Evolutionary conservation across 2,113 vertebrate genomes (phyloP), one percentile per base, ranked within the genome.

Genomic region (Jaculus jaculus): DNA sequence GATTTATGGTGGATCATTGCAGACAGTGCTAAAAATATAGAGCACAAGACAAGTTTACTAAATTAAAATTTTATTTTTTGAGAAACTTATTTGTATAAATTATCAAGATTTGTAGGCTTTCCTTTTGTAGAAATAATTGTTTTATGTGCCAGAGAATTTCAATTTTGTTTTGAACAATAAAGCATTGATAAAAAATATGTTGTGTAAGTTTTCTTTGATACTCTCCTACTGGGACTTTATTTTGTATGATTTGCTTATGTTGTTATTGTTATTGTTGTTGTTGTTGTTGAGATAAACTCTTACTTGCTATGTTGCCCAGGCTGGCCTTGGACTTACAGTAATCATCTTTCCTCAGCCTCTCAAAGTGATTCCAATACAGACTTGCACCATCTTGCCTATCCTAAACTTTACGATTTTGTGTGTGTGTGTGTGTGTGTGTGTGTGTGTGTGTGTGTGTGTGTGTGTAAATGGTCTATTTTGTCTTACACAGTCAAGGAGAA

Each of bases 41-140:
- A 98, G 98, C 98, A 98, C 98, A 98, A 98, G 97, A 97, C 98
- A 98, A 97, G 98, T 99, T 99, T 99, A 99, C 99, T 99, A 99
- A 99, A 99, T 99, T 99, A 99, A 99, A 99, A 98, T 98, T 99
- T 98, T 99, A 99, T 99, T 99, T 99, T 99, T 99, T 98, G 98
- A 98, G 98, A 98, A 98, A 97, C 97, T 98, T 98, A 98, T 99
- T 99, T 99, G 99, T 99, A 99, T 99, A 99, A 99, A 99, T 99
- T 98, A 99, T 99, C 98, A 96, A 98, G 98, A 99, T 99, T 99
- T 99, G 99, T 99, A 99, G 98, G 98, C 97, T 98, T 98, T 98
- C 98, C 98, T 98, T 98, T 98, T 99, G 98, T 99, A 99, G 98
- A 98, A 98, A 97, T 98, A 98, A 98, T 98, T 98, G 98, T 98